phyloP scores from a whole-genome alignment of 2,888 invertebrate species.

The Brenthis ino region DNA sequence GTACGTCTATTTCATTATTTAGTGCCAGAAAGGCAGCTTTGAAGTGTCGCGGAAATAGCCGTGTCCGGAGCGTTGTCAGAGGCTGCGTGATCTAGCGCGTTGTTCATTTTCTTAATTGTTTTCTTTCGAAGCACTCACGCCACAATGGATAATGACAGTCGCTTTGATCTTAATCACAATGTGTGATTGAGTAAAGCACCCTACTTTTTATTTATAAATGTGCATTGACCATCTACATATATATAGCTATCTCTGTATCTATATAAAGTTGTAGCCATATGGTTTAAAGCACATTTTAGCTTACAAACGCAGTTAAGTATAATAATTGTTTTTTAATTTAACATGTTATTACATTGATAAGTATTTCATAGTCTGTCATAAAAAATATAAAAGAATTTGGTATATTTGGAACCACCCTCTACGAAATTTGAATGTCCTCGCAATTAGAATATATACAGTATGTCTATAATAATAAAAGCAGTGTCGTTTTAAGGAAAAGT shows the following conservation, averaged over 20 bases:
- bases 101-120: constrained; percentile 77
- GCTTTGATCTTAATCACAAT: constrained; percentile 66
- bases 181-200: constrained; percentile 28
- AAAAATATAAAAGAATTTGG: too few relatives aligned
- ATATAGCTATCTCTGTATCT: not conserved
- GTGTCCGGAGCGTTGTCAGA: constrained; percentile 67
- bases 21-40: constrained; percentile 54
- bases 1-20: constrained; percentile 41
- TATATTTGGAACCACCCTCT: too few relatives aligned
- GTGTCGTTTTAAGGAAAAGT: too few relatives aligned
- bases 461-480: too few relatives aligned
- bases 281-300: too few relatives aligned
- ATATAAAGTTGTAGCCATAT: too few relatives aligned
- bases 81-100: constrained; percentile 56
- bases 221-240: not conserved
- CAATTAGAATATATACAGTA: too few relatives aligned
- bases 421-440: too few relatives aligned
- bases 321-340: too few relatives aligned
- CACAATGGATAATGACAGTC: constrained; percentile 69
- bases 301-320: too few relatives aligned
- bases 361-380: too few relatives aligned
- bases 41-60: constrained; percentile 65
- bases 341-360: too few relatives aligned
- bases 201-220: not conserved
- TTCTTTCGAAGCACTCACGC: constrained; percentile 70